Conservation (phyloP, 2,113 vertebrate species). For the Rutilus rutilus region DNA sequence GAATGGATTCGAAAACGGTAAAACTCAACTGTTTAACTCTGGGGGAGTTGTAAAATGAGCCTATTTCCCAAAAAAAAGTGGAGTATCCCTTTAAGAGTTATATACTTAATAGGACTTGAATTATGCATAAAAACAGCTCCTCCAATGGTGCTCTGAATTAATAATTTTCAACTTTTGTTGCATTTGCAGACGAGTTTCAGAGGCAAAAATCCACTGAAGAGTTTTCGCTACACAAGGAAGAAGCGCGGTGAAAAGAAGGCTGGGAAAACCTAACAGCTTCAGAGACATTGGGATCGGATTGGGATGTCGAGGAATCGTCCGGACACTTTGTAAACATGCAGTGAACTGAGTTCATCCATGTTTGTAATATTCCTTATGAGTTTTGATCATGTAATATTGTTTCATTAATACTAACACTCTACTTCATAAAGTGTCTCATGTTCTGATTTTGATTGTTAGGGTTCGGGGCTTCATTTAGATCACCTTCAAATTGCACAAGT, state of each 20-base stretch:
- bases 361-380: not conserved
- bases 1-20: no score
- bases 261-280: slow-evolving; percentile 49
- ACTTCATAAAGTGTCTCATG: slow-evolving; percentile 1
- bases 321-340: not conserved
- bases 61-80: no score
- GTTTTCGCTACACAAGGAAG: slow-evolving; percentile 68
- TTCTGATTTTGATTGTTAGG: not conserved
- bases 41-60: no score
- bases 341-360: not conserved
- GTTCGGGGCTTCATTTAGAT: not conserved
- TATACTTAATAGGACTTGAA: not conserved
- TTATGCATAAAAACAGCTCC: not conserved
- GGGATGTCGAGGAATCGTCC: not conserved
- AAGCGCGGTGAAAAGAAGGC: slow-evolving; percentile 51
- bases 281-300: not conserved
- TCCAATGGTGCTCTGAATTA: not conserved
- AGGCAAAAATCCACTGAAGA: slow-evolving; percentile 77
- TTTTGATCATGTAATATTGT: slow-evolving; percentile 5
- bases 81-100: no score
- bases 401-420: slow-evolving; percentile 7
- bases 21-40: no score
- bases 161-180: not conserved
- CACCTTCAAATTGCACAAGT: not conserved
- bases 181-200: slow-evolving; percentile 61